Percentiles rank a stretch among this genome's conserved stretches.
Conservation (phyloP, 1,140 invertebrate genomes). For the Psilanteris sp. region DNA sequence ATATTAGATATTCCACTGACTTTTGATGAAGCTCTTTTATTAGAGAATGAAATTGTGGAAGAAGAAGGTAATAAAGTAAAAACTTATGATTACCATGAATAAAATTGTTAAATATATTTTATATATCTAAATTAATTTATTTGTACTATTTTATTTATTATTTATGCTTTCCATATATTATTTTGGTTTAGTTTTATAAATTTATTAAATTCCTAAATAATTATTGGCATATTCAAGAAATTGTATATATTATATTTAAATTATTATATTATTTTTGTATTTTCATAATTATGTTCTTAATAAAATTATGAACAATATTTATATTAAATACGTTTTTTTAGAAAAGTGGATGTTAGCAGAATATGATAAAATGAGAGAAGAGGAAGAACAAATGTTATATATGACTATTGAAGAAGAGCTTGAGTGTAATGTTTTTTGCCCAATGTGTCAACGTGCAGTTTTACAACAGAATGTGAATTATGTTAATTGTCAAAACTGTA, state of each 20-base stretch:
- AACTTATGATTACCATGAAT: no score
- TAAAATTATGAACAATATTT: no score
- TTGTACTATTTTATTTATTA: no score
- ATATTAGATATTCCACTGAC: conserved; percentile 30
- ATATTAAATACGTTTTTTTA: conserved; percentile 33
- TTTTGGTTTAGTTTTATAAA: no score
- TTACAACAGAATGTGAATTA: conserved; percentile 54
- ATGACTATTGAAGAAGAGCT: conserved; percentile 48
- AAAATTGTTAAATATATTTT: no score
- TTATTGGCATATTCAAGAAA: no score
- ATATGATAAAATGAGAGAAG: conserved; percentile 69
- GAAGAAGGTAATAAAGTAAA: conserved; percentile 67
- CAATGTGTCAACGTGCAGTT: conserved; percentile 68
- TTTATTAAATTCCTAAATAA: no score
- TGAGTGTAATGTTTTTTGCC: conserved; percentile 67
- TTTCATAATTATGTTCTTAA: no score
- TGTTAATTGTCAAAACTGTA: conserved; percentile 65
- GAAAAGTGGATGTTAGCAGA: conserved; percentile 76
- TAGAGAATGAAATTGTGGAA: conserved; percentile 62
- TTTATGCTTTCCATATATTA: no score
- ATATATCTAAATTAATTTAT: no score
- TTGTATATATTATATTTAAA: conserved; percentile 9
- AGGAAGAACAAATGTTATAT: conserved; percentile 67
- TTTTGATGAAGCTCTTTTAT: conserved; percentile 60
- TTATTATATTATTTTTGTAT: no score